Percentiles rank a stretch among this genome's conserved stretches.
phyloP scores from a whole-genome alignment of 2,113 vertebrate genomes.

The Myanophis thanlyinensis region DNA sequence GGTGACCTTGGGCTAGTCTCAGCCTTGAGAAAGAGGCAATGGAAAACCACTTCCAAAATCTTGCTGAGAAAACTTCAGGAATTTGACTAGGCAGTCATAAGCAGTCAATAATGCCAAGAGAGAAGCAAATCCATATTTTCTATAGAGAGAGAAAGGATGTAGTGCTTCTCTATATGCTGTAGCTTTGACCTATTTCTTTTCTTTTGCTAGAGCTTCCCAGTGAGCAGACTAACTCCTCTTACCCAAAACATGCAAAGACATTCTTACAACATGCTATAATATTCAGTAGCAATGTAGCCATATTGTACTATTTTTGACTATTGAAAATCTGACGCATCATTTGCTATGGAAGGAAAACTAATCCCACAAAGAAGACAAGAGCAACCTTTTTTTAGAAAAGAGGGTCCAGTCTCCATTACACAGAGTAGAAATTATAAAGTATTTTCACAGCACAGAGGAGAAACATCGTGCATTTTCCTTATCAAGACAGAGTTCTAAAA shows the following conservation, averaged over 20 bases:
- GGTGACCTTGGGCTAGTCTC: not conserved
- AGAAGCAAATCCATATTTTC: not conserved
- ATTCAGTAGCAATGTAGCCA: not conserved
- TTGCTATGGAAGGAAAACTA: not conserved
- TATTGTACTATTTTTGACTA: not conserved
- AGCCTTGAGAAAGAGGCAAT: too few species aligned
- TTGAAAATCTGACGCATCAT: not conserved
- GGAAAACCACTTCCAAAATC: too few species aligned
- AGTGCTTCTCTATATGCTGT: not conserved
- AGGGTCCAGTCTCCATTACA: not conserved
- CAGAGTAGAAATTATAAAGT: too few species aligned
- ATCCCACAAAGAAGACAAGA: not conserved
- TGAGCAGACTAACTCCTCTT: slow-evolving; percentile 10
- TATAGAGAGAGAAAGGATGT: not conserved
- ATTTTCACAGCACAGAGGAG: not conserved
- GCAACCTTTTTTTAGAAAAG: not conserved
- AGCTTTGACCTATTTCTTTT: not conserved
- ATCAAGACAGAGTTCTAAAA: not conserved
- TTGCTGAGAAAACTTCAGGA: not conserved
- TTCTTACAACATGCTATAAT: not conserved
- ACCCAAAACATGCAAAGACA: not conserved
- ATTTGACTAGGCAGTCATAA: not conserved
- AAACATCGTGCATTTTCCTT: not conserved
- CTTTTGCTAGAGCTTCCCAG: not conserved
- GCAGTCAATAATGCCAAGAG: not conserved